Evolutionary conservation across 2,888 invertebrate genomes (phyloP).

Genomic region (Calliphora vomitoria): DNA sequence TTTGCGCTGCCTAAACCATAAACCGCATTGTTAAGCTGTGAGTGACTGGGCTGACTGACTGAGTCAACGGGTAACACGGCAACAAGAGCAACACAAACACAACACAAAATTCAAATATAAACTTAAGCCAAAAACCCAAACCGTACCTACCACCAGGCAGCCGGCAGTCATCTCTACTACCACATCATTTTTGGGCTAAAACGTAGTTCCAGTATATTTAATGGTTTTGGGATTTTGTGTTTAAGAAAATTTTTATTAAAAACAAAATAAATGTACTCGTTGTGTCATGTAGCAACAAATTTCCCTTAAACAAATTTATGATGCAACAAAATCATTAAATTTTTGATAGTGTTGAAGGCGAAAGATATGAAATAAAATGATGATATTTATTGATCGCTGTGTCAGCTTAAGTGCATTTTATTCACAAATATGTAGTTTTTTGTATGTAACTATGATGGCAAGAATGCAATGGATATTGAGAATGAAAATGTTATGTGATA

Average conservation of each 20-base stretch:
- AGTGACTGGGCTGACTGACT: slow-evolving; percentile 44
- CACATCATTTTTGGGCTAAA: slow-evolving; percentile 49
- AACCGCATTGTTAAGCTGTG: slow-evolving; percentile 64
- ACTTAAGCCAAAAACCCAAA: slow-evolving; percentile 1
- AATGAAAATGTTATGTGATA: too few relatives aligned
- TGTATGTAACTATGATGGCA: too few relatives aligned
- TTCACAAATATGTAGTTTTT: not conserved
- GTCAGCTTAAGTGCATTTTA: slow-evolving; percentile 21
- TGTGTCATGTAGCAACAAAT: slow-evolving; percentile 21
- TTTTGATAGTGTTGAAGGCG: slow-evolving; percentile 12
- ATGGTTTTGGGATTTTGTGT: slow-evolving; percentile 64
- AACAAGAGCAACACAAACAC: slow-evolving; percentile 21
- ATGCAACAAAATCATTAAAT: slow-evolving; percentile 15
- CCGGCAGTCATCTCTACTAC: slow-evolving; percentile 46
- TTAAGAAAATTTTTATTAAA: slow-evolving; percentile 62
- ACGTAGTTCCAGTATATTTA: slow-evolving; percentile 46
- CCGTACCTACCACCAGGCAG: not conserved
- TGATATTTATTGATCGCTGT: slow-evolving; percentile 32
- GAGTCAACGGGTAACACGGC: slow-evolving; percentile 26
- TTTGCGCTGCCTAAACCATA: slow-evolving; percentile 67
- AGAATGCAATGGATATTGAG: too few relatives aligned
- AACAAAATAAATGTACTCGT: not conserved
- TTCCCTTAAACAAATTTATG: slow-evolving; percentile 32
- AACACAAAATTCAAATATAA: not conserved
- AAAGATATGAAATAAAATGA: slow-evolving; percentile 13